phyloP scores from a whole-genome alignment of 2,888 invertebrate genomes.

The Limulus polyphemus region DNA sequence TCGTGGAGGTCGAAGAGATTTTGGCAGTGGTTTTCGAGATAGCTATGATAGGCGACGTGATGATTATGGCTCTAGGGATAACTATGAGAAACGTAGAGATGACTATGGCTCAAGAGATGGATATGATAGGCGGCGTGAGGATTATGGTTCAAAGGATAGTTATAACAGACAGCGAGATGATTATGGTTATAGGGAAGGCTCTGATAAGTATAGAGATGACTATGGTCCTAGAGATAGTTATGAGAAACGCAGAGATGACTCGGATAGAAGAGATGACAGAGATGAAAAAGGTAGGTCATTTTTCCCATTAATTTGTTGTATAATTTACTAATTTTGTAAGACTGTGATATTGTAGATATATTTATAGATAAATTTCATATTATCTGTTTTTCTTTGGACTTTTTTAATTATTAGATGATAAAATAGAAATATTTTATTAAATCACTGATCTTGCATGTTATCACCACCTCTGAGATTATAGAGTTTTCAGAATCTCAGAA shows the following conservation, averaged over 20 bases:
- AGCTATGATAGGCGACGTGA: constrained; percentile 17
- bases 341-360: no score
- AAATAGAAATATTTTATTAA: no score
- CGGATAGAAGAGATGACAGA: constrained; percentile 30
- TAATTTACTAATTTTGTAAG: no score
- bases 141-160: constrained; percentile 18
- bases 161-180: not conserved
- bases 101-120: constrained; percentile 26
- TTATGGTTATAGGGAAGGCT: constrained; percentile 7
- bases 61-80: constrained; percentile 15
- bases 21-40: constrained; percentile 23
- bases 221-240: constrained; percentile 10
- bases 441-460: no score
- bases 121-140: constrained; percentile 28
- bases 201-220: constrained; percentile 15
- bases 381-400: no score
- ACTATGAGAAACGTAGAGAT: not conserved
- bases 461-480: no score
- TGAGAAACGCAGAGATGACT: constrained; percentile 16
- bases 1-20: constrained; percentile 29
- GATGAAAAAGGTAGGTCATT: constrained; percentile 7
- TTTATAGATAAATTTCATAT: no score
- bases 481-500: no score
- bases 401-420: no score
- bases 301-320: no score